Evolutionary conservation across 2,888 invertebrate species (phyloP).

Genomic region (Macaria notata): DNA sequence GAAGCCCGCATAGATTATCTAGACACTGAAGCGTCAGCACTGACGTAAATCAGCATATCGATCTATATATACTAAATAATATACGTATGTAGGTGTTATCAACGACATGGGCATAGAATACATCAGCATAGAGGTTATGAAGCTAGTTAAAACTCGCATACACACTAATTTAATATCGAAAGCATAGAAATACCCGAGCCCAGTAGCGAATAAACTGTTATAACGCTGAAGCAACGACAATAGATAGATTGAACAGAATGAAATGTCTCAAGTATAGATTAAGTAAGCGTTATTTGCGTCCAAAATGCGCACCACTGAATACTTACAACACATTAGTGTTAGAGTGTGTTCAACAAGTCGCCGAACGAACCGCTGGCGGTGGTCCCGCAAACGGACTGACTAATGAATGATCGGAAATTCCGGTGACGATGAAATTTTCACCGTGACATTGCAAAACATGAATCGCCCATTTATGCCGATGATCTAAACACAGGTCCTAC

Average conservation of each 20-base stretch:
- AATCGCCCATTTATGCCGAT: slow-evolving; percentile 51
- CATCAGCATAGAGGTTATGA: slow-evolving; percentile 80
- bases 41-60: slow-evolving; percentile 77
- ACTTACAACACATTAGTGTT: slow-evolving; percentile 78
- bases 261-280: slow-evolving; percentile 72
- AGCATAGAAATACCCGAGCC: slow-evolving; percentile 81
- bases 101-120: slow-evolving; percentile 75
- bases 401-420: slow-evolving; percentile 56
- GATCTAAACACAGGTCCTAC: slow-evolving; percentile 69
- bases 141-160: slow-evolving; percentile 80
- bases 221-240: slow-evolving; percentile 81
- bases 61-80: slow-evolving; percentile 74
- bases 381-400: slow-evolving; percentile 65
- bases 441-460: slow-evolving; percentile 38
- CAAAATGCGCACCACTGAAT: slow-evolving; percentile 72
- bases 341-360: slow-evolving; percentile 54
- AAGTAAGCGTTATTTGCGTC: slow-evolving; percentile 75
- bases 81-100: slow-evolving; percentile 73
- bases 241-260: slow-evolving; percentile 75
- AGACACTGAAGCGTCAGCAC: slow-evolving; percentile 79
- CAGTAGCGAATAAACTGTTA: slow-evolving; percentile 78
- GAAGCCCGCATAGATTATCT: slow-evolving; percentile 81
- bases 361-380: slow-evolving; percentile 59
- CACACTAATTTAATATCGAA: slow-evolving; percentile 81
- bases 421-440: slow-evolving; percentile 36